A percentile compares a stretch with the other conserved stretches of the same genome.
Conservation (phyloP, 2,797 vertebrate genomes). For the Poecilia velifera region DNA sequence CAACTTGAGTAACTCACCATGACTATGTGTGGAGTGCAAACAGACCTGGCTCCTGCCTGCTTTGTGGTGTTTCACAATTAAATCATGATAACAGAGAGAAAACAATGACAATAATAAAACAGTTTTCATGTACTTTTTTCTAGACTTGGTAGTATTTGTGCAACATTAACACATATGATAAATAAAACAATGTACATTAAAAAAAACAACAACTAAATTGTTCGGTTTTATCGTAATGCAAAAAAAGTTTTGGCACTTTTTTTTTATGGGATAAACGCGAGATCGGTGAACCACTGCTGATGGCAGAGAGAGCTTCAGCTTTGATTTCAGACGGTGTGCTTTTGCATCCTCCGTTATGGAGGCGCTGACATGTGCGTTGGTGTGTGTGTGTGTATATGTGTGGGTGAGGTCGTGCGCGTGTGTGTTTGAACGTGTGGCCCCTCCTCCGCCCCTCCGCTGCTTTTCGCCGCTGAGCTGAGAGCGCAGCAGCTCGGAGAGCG, state of each 20-base stretch:
- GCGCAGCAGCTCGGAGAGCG: slow-evolving; percentile 70
- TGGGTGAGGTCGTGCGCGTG: slow-evolving; percentile 42
- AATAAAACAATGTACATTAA: too few relatives aligned
- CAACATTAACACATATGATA: too few relatives aligned
- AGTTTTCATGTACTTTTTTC: too few relatives aligned
- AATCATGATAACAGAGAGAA: neutral
- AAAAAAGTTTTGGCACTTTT: neutral
- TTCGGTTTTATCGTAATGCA: neutral
- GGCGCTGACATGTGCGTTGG: neutral
- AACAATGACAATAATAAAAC: neutral
- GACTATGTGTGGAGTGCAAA: slow-evolving; percentile 1
- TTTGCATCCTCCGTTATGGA: neutral
- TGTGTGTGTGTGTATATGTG: slow-evolving; percentile 5
- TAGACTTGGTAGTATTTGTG: neutral
- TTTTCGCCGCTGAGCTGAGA: slow-evolving; percentile 58
- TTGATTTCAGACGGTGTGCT: neutral
- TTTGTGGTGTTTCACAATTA: neutral
- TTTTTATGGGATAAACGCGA: neutral
- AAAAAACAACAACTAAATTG: neutral
- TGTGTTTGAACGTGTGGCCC: slow-evolving; percentile 72
- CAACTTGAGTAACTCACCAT: slow-evolving; percentile 19
- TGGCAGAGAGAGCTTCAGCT: neutral
- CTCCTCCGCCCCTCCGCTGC: slow-evolving; percentile 57
- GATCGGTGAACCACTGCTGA: neutral
- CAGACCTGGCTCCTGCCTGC: neutral